Evolutionary conservation across 2,888 invertebrate genomes (phyloP), one percentile per base, ranked within the genome.

Genomic region (Sarcophaga variegata): DNA sequence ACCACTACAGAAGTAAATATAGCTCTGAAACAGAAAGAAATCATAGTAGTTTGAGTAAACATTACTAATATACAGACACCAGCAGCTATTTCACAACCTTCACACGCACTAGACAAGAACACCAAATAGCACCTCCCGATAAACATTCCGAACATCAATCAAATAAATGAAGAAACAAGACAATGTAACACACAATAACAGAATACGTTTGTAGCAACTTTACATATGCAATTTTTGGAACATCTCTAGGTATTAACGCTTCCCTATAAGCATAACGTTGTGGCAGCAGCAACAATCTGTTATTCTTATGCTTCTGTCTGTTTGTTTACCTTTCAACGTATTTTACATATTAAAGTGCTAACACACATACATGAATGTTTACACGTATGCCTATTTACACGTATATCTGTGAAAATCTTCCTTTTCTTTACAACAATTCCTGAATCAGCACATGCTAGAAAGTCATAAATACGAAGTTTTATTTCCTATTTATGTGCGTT

Each of bases 121-220:
- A 25, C 64, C 27, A 25, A 10, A n/a, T 69, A 25, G 47, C 45
- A 12, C 14, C 49, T 37, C 63, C 49, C 62, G 54, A 71, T 71
- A 80, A 80, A 80, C 47, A 80, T 25, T 64, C 14, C 4, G 22
- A 72, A 80, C 60, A 66, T 66, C 72, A 80, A 72, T 72, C 72
- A 72, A 72, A 66, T 72, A 72, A 67, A 60, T 77, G 47, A 45
- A 67, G 67, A 60, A 67, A 69, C 59, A 69, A 67, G 17, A 69
- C 22, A 60, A 67, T 14, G 3, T 12, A 49, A 49, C 14, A 49
- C 49, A 49, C 12, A 60, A 69, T 37, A 69, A 77, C 59, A 69
- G 22, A 60, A 60, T 72, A 80, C 37, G 20, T 63, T 71, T 27
- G 10, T 72, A 45, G 60, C 59, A 66, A n/a, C 66, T 60, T 66